Base-by-base conservation (phyloP, 1,140 invertebrate genomes). In the Rhizoglyphus robini region DNA sequence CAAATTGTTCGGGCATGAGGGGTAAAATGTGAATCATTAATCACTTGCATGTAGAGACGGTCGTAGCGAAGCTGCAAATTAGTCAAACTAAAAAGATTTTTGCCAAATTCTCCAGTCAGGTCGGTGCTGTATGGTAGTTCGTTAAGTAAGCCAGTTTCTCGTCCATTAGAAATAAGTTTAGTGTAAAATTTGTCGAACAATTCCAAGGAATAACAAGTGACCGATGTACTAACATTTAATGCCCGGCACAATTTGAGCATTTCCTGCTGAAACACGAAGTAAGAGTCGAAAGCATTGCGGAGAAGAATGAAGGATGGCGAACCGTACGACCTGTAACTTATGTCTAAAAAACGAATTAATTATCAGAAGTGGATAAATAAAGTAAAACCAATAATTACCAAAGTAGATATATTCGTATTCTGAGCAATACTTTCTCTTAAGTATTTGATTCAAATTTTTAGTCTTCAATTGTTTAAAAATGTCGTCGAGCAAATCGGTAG, bases 161-260 rank as follows among this genome's bases (percentile, higher is more conserved):
- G 31, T 8, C 23, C 23, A 8, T 54, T 20, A 8, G 15, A 25
- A 5, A 54, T 11, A 23, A 60, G 15, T 34, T 20, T 20, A 23
- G 15, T 13, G 27, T n/a, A 60, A 27, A 60, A 46, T 23, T 34
- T 60, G 15, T 60, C 58, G 36, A 60, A 60, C 1, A 60, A 46
- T 27, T 60, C 58, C 13, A 60, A 13, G 15, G 15, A 15, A 46
- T 60, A 32, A 46, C 25, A 11, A 1, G 23, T 60, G 15, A 60
- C 29, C 13, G 58, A 2, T 54, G 8, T 5, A 32, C 23, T 23
- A 20, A 54, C 23, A 8, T 54, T 25, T 15, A 54, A 32, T 11
- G 8, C 8, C 20, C 51, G 31, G 20, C 51, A 54, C 15, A 54
- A 15, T 27, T 15, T 8, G 23, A 54, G 8, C 51, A 54, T 54